Evolutionary conservation across 2,888 invertebrate genomes (phyloP), one percentile per base, ranked within the genome.

Genomic region (Rhagonycha fulva): DNA sequence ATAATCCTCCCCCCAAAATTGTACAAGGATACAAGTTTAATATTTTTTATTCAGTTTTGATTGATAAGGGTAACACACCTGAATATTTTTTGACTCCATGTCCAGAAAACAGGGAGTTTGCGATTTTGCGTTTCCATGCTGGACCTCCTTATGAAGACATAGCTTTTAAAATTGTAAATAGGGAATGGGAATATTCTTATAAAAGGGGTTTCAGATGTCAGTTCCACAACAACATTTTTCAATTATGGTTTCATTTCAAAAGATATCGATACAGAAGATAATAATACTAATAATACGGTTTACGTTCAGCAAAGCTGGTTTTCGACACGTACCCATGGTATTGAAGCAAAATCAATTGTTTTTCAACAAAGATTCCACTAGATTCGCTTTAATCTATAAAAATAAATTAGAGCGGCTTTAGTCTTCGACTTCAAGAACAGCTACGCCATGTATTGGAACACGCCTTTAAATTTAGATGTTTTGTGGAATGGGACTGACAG

Each of bases 1-100:
- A 99, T 88, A 99, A 99, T 90, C 99, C 99, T 70, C 99, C 99
- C 9, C 99, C 99, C 0, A 99, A 99, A 90, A 98, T 99, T 85
- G 99, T 99, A 0, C 99, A 99, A 89, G 99, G 99, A 9, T 99
- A 99, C 90, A 99, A 99, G 88, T 99, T 99, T 89, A 99, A 99
- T 89, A 99, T 99, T 83, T 99, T 99, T 90, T 99, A 98, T 89
- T 99, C 99, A 0, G 99, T 99, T 90, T 91, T 99, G 78, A 98
- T 99, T 82, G 97, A 99, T 87, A 97, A 98, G 86, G 91, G 90
- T 79, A 91, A 94, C 76, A 97, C 99, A 12, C 99, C 99, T 0
- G 94, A 96, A 86, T 99, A 99, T 88, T 95, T 94, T 74, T 89
- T 98, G 89, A 97, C 96, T 63, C 94, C 96, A 0, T 96, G 97